A percentile compares a stretch with the other conserved stretches of the same genome.
These are phyloP conservation scores for Brenthis daphne DNA, from an alignment of 2,888 invertebrate genomes.

Conservation along the genomic window DNA sequence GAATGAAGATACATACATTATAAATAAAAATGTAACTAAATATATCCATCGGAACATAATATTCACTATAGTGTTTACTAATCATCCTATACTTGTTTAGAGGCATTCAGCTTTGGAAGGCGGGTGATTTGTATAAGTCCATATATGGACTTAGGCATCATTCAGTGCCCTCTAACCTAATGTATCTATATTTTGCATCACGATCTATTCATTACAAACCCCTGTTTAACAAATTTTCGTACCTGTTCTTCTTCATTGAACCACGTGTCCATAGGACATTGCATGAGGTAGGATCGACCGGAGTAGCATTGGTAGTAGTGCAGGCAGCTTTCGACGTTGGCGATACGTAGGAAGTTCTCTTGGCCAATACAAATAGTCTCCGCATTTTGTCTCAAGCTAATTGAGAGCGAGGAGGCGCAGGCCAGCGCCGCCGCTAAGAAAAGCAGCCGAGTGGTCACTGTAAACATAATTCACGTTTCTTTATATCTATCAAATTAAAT, in stretches of 20 bases:
- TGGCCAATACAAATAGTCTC: constrained; percentile 76
- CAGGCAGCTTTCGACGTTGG: constrained; percentile 61
- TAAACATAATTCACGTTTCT: constrained; percentile 5
- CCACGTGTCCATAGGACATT: constrained; percentile 70
- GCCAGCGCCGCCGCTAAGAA: constrained; percentile 58
- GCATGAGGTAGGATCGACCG: constrained; percentile 67
- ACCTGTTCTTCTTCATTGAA: constrained; percentile 75
- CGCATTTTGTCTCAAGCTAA: constrained; percentile 70
- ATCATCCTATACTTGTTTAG: too few relatives aligned
- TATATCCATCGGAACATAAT: too few relatives aligned
- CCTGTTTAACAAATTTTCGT: constrained; percentile 1
- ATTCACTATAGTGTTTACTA: too few relatives aligned
- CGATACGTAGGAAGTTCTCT: constrained; percentile 73
- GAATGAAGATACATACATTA: too few relatives aligned
- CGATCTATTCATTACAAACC: too few relatives aligned
- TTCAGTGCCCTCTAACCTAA: too few relatives aligned
- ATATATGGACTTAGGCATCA: too few relatives aligned
- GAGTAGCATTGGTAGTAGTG: constrained; percentile 76
- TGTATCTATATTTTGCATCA: too few relatives aligned
- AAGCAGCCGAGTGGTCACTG: constrained; percentile 48
- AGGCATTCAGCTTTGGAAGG: too few relatives aligned
- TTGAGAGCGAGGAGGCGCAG: constrained; percentile 69
- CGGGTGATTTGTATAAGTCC: too few relatives aligned
- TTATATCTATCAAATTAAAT: background rate
- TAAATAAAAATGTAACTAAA: too few relatives aligned